Evolutionary conservation across 2,888 invertebrate species (phyloP).

Genomic region (Phania funesta): DNA sequence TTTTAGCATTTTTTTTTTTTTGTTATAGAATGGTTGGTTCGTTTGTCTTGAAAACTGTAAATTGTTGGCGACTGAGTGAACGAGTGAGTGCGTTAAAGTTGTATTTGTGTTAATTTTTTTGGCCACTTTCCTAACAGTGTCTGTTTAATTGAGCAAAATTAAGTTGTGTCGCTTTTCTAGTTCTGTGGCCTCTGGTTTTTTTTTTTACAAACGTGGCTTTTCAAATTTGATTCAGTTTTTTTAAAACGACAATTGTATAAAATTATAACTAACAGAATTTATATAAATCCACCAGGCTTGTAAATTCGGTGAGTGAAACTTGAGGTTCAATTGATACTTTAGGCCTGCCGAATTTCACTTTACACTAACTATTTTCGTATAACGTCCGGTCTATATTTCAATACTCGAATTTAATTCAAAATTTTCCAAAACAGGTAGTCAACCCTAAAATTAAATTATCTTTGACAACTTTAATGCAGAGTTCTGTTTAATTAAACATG

Average conservation of each 20-base stretch:
- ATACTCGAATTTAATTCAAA: too few relatives aligned
- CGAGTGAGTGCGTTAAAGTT: not conserved
- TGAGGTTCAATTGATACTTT: too few relatives aligned
- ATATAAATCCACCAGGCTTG: not conserved
- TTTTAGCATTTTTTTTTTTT: not conserved
- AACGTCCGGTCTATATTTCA: too few relatives aligned
- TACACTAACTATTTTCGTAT: too few relatives aligned
- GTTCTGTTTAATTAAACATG: too few relatives aligned
- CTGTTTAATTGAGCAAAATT: conserved; percentile 61
- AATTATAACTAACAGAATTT: not conserved
- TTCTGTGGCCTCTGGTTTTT: not conserved
- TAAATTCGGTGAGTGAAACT: not conserved
- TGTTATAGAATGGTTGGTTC: not conserved
- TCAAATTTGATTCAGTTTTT: not conserved
- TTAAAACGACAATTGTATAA: not conserved
- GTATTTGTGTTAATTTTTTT: conserved; percentile 22
- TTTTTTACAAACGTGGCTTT: not conserved
- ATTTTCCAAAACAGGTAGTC: too few relatives aligned
- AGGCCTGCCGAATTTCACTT: too few relatives aligned
- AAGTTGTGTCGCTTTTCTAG: conserved; percentile 13
- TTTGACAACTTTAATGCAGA: too few relatives aligned
- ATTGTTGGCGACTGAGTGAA: not conserved
- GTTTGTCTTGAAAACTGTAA: conserved; percentile 15
- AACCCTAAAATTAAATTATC: too few relatives aligned
- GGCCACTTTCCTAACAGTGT: conserved; percentile 47